phyloP scores from a whole-genome alignment of 2,797 vertebrate genomes.

The Semaprochilodus insignis region DNA sequence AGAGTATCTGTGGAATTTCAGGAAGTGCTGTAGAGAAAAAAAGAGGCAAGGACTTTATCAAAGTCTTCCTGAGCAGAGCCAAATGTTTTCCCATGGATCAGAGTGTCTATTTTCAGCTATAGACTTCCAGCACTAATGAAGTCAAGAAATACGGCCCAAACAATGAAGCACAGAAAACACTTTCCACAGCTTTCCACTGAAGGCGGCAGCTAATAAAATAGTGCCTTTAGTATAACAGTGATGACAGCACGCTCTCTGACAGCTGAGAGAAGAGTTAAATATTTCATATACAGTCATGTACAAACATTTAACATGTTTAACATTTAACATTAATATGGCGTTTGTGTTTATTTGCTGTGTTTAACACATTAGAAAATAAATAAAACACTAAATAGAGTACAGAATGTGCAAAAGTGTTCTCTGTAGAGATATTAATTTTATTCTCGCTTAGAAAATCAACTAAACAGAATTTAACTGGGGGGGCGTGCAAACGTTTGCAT shows the following conservation, averaged over 20 bases:
- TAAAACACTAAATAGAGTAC: no score
- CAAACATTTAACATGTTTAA: no score
- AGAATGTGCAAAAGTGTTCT: no score
- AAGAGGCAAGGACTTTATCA: constrained; percentile 63
- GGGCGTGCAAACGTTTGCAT: no score
- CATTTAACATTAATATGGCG: no score
- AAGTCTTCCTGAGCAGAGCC: constrained; percentile 68
- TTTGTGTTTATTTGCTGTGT: no score
- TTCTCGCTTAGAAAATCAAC: no score
- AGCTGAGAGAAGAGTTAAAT: neutral
- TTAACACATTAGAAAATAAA: no score
- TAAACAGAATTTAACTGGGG: no score
- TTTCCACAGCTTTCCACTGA: constrained; percentile 29
- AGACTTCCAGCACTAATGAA: constrained; percentile 53
- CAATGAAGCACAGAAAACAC: constrained; percentile 34
- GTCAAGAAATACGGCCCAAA: constrained; percentile 35
- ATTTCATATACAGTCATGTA: neutral
- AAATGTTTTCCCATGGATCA: constrained; percentile 68
- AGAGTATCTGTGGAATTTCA: constrained; percentile 70
- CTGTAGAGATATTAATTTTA: no score
- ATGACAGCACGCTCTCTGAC: neutral
- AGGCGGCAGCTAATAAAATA: neutral
- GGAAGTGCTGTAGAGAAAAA: constrained; percentile 63
- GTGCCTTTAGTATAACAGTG: neutral
- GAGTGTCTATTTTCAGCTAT: constrained; percentile 69